Evolutionary conservation across 2,797 vertebrate genomes (phyloP).

Genomic region (Poeciliopsis gracilis): DNA sequence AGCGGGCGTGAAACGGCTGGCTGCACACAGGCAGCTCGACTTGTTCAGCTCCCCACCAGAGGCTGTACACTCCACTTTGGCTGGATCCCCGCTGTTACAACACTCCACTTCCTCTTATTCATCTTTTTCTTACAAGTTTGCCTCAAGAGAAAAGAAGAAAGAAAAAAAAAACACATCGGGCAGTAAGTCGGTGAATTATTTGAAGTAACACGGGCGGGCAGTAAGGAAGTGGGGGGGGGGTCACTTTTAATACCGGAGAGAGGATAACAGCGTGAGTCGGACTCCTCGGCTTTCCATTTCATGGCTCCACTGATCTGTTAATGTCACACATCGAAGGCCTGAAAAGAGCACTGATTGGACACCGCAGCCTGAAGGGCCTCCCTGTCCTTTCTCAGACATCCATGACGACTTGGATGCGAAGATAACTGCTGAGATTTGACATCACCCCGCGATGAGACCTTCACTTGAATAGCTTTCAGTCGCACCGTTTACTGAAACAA

Average conservation of each 20-base stretch:
- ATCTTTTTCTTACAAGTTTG: slow-evolving; percentile 23
- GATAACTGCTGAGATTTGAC: slow-evolving; percentile 39
- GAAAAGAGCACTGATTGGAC: slow-evolving; percentile 64
- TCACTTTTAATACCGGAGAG: slow-evolving; percentile 38
- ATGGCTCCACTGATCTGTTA: slow-evolving; percentile 59
- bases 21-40: slow-evolving; percentile 32
- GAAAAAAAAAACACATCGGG: slow-evolving; percentile 2
- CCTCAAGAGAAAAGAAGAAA: slow-evolving; percentile 5
- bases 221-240: neutral
- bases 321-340: slow-evolving; percentile 54
- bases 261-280: slow-evolving; percentile 43
- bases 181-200: slow-evolving; percentile 33
- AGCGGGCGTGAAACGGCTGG: slow-evolving; percentile 54
- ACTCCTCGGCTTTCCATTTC: slow-evolving; percentile 42
- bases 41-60: slow-evolving; percentile 38
- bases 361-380: slow-evolving; percentile 45
- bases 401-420: slow-evolving; percentile 38
- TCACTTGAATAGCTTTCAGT: slow-evolving; percentile 32
- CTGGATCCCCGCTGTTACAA: slow-evolving; percentile 43
- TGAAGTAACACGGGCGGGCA: slow-evolving; percentile 15
- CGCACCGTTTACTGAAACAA: slow-evolving; percentile 13
- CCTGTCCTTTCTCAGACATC: slow-evolving; percentile 38
- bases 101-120: slow-evolving; percentile 45
- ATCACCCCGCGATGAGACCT: slow-evolving; percentile 21
- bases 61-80: slow-evolving; percentile 37